Evolutionary conservation across 2,888 invertebrate genomes (phyloP), one percentile per base, ranked within the genome.

Genomic region (Drosophila rellima): DNA sequence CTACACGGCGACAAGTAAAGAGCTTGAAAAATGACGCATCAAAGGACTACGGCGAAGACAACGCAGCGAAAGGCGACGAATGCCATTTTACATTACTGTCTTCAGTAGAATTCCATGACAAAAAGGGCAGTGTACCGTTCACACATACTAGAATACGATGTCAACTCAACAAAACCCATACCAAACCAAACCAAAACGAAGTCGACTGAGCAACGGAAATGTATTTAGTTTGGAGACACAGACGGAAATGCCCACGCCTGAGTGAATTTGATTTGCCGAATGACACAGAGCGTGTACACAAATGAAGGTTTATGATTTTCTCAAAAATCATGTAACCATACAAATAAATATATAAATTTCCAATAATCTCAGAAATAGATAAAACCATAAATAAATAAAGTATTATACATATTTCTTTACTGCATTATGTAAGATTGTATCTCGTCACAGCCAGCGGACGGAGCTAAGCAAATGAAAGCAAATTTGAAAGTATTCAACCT

Each of bases 21-120:
- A 75, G 79, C 69, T 70, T 87, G 87, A 87, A 82, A 82, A 82
- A 87, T 84, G 67, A 81, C 73, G 65, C 87, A 81, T 81, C 81
- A 78, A 80, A 71, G 60, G 81, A 80, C 74, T 62, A 55, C 61
- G 45, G 37, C 56, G 42, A 56, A 31, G 60, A 42, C 57, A 55
- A 42, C 31, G 47, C 37, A 37, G 13, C 44, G 31, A 35, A 62
- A 55, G 29, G 37, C 56, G 54, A 52, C 68, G 42, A 83, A 70
- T 66, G 55, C 50, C 72, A 67, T 78, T 86, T 83, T 48, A 67
- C 57, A 59, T 55, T 40, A 42, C 35, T 61, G 51, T 52, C 50
- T 35, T 42, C 31, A 42, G 11, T 47, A 8, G 20, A 40, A 48
- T 60, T 70, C 66, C 61, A 63, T 47, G 60, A 75, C 65, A 62